Base-by-base conservation (phyloP, 2,113 vertebrate genomes). In the Chunga burmeisteri region DNA sequence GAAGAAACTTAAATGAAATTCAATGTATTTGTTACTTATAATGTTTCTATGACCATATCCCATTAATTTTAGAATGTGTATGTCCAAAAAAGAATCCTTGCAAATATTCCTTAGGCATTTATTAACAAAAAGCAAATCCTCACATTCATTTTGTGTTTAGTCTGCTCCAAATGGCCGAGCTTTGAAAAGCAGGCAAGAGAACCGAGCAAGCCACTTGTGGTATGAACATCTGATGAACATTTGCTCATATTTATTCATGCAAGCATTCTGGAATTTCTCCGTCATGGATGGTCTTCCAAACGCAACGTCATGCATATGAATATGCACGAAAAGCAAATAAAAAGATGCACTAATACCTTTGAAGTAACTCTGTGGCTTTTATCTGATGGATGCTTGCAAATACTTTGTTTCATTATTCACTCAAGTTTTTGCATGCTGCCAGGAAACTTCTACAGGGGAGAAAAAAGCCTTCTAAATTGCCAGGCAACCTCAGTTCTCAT, bases 151-250 rank as follows among this genome's bases (percentile, higher is more conserved):
- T 49, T 49, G 6, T 26, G 20, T 86, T 92, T 66, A 71, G 18
- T 74, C 55, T 78, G 23, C 59, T 84, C 34, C 0, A 7, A 88
- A 79, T 21, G 18, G 68, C 66, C 65, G 53, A 78, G 27, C 34
- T 86, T 88, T 93, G 71, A 88, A 81, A 92, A 84, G 14, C 16
- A 75, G 36, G 40, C 38, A 82, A 52, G 83, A 92, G 56, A 67
- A 89, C 23, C 15, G 6, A 88, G 68, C 32, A 81, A 92, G 61
- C 26, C 3, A 5, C 40, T 91, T 49, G 42, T 36, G n/a, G 65
- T 65, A 92, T n/a, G 55, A 95, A 93, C 72, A 95, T 97, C 91
- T 92, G 94, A 96, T 86, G 86, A 92, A 72, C 92, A 93, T 92
- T 96, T 94, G 81, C 61, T 96, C 68, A 61, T 86, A 94, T 81